Evolutionary conservation across 2,888 invertebrate species (phyloP), one percentile per base, ranked within the genome.

Genomic region (Amblyteles armatorius): DNA sequence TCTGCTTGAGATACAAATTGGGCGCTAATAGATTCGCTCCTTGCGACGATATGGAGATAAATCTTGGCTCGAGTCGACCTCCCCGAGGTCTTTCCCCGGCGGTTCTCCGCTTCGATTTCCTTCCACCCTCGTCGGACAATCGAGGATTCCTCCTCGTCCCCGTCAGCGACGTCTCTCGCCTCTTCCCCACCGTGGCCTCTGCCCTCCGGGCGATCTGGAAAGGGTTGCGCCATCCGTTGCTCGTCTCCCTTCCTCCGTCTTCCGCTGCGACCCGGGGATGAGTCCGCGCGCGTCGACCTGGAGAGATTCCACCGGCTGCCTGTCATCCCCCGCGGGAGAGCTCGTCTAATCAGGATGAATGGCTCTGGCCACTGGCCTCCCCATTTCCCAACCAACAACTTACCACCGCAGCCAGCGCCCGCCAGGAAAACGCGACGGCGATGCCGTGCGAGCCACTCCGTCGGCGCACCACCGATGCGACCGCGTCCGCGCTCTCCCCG

Each of bases 321-420:
- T 84, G 88, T 88, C 84, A 88, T 89, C 88, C 92, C 44, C 92
- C 89, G 86, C 84, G 90, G 91, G 92, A 90, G 89, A 90, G 88
- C 89, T 83, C 89, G 88, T 92, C 92, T 92, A 92, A 92, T 92
- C 92, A 92, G 91, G 88, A 92, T 92, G 92, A 92, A 92, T 92
- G 91, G 90, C 89, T 91, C 88, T 88, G 90, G 88, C 90, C 88
- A 88, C 87, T 89, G 87, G 89, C 89, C 89, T 67, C 85, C 83
- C 86, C 87, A 87, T 90, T 90, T 89, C 86, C 90, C 88, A 84
- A 88, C 90, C 90, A 87, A 89, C 90, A 89, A 91, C 91, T 92
- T 90, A 90, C 82, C 88, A 82, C 85, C 57, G 84, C 50, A 79
- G 67, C 69, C 50, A 55, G 65, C 40, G 72, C 22, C 60, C 19